Percentiles rank a stretch among this genome's conserved stretches.
These are phyloP conservation scores for Mastomys natalensis DNA, from an alignment of 2,113 vertebrate genomes.

Conservation along the genomic window DNA sequence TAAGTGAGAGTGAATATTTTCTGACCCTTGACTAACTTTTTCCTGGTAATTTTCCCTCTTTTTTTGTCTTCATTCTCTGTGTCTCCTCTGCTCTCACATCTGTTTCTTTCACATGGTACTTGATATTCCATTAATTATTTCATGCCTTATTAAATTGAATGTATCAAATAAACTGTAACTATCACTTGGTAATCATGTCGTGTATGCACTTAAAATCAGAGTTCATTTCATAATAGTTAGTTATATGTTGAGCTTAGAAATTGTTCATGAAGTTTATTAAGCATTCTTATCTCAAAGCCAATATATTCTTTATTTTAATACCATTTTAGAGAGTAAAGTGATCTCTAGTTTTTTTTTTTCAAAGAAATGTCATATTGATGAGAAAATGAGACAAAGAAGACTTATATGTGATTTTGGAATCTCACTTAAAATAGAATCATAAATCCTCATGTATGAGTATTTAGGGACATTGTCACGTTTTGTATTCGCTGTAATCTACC, in stretches of 20 bases:
- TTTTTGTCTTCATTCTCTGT: not conserved
- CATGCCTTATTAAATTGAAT: not conserved
- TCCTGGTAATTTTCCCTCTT: not conserved
- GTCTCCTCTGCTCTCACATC: not conserved
- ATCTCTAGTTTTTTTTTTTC: not conserved
- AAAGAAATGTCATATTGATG: not conserved
- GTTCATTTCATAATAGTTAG: not conserved
- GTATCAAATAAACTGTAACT: not conserved
- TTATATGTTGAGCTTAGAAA: not conserved
- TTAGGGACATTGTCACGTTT: not conserved
- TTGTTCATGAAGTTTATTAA: not conserved
- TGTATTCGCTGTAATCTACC: no score
- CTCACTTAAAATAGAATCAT: not conserved
- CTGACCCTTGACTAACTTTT: not conserved
- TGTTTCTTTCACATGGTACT: not conserved
- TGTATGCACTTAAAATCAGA: not conserved
- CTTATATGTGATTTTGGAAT: not conserved
- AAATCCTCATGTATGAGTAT: not conserved
- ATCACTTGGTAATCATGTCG: not conserved
- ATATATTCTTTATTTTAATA: not conserved
- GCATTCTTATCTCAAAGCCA: not conserved
- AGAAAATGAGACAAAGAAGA: not conserved
- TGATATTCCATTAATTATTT: not conserved
- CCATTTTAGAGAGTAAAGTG: not conserved
- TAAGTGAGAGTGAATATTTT: not conserved